A percentile compares a stretch with the other conserved stretches of the same genome.
These are phyloP conservation scores for Cricetomys ansorgei DNA, from an alignment of 2,113 vertebrate species.

Conservation along the genomic window DNA sequence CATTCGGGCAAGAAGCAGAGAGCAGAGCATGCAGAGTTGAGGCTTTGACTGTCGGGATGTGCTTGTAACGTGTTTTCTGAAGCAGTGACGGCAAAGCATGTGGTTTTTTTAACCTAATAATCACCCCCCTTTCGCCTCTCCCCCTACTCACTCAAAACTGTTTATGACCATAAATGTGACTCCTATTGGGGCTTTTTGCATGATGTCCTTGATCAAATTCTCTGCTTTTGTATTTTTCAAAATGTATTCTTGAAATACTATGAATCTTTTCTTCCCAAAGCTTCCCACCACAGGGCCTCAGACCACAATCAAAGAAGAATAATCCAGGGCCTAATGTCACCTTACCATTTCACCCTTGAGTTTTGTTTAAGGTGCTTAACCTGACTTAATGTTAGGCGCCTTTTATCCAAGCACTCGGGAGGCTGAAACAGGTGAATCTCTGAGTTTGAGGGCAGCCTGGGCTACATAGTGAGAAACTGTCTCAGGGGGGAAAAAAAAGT, in stretches of 20 bases:
- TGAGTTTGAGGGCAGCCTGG: neutral
- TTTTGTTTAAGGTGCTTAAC: constrained; percentile 53
- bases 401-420: neutral
- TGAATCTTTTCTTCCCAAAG: constrained; percentile 79
- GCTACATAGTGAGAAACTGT: neutral
- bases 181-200: constrained; percentile 63
- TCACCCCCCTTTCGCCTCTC: constrained; percentile 3
- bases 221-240: constrained; percentile 52
- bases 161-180: constrained; percentile 43
- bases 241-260: constrained; percentile 68
- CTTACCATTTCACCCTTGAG: neutral
- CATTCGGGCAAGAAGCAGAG: constrained; percentile 55
- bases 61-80: constrained; percentile 64
- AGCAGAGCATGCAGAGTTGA: constrained; percentile 64
- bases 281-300: constrained; percentile 74
- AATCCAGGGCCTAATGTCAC: constrained; percentile 36
- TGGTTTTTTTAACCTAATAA: constrained; percentile 72
- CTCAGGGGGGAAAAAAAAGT: too few relatives aligned
- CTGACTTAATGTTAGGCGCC: neutral
- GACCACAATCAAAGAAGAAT: constrained; percentile 76
- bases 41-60: constrained; percentile 65
- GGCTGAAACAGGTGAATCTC: neutral
- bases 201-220: constrained; percentile 71
- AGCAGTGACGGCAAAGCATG: constrained; percentile 69
- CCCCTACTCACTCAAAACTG: constrained; percentile 44